phyloP scores from a whole-genome alignment of 1,140 invertebrate species.

The Papilio aristodemus region DNA sequence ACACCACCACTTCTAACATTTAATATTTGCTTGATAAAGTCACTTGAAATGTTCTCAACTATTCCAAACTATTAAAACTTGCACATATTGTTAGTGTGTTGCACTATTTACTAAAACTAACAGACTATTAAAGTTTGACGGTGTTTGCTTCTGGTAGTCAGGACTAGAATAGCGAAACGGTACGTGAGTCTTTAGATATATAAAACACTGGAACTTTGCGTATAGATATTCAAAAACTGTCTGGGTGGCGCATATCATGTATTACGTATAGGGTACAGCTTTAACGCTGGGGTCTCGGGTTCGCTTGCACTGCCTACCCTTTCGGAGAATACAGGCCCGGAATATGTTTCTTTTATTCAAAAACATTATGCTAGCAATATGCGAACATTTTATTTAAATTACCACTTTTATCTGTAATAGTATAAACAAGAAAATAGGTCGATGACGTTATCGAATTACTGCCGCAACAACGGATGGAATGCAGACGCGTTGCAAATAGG shows the following conservation, averaged over 20 bases:
- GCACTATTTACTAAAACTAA: conserved; percentile 25
- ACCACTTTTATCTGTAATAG: background rate
- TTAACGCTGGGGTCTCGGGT: too few relatives aligned
- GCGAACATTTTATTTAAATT: background rate
- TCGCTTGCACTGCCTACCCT: too few relatives aligned
- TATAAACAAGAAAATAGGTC: background rate
- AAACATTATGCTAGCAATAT: background rate
- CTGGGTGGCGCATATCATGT: too few relatives aligned
- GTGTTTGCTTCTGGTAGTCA: conserved; percentile 15
- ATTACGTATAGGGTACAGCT: too few relatives aligned
- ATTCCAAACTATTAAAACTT: conserved; percentile 24
- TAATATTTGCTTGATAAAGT: background rate
- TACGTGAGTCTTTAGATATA: conserved; percentile 12
- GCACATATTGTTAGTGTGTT: conserved; percentile 1
- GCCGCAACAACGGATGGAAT: background rate
- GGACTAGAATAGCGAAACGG: conserved; percentile 26
- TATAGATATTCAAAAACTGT: too few relatives aligned
- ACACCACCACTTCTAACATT: background rate
- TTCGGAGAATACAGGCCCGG: too few relatives aligned
- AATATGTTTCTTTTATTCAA: conserved; percentile 15
- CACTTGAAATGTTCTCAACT: background rate
- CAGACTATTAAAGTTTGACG: conserved; percentile 30
- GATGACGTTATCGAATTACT: background rate
- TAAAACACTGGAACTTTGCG: conserved; percentile 14
- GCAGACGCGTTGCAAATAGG: background rate